Conservation (phyloP, 2,888 invertebrate genomes). For the Dendrolimus pini region DNA sequence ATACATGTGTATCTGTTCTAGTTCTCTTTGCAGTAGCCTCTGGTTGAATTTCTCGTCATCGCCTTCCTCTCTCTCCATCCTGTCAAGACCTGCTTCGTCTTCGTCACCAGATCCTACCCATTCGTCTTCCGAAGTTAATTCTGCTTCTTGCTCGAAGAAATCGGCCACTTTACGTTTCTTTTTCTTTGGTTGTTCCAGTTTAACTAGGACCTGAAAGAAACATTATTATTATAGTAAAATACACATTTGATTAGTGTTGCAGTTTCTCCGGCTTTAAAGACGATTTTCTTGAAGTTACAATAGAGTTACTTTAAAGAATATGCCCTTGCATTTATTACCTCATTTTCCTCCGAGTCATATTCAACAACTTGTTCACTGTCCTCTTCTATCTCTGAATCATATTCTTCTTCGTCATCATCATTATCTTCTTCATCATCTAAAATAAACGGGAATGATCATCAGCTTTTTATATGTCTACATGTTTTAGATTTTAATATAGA, state of each 20-base stretch:
- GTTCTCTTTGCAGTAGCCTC: conserved; percentile 83
- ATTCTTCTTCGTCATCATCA: conserved; percentile 42
- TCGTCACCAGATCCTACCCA: conserved; percentile 91
- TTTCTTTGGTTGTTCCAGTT: conserved; percentile 30
- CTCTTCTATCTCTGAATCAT: conserved; percentile 41
- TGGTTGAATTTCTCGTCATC: conserved; percentile 91
- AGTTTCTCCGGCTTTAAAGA: no score
- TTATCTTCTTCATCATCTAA: conserved; percentile 40
- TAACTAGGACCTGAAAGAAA: conserved; percentile 44
- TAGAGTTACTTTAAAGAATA: no score
- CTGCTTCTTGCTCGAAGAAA: conserved; percentile 94
- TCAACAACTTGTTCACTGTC: conserved; percentile 72
- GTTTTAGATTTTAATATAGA: no score
- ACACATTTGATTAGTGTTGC: no score
- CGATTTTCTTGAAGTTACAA: no score
- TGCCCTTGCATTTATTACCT: conserved; percentile 46
- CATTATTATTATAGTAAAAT: no score
- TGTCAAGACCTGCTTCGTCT: conserved; percentile 87
- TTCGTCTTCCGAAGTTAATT: conserved; percentile 90
- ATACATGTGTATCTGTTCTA: conserved; percentile 91
- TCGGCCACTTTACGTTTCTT: conserved; percentile 76
- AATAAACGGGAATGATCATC: background rate
- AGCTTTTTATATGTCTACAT: no score
- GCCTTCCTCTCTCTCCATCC: conserved; percentile 88
- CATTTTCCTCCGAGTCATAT: conserved; percentile 92